phyloP scores from a whole-genome alignment of 1,140 invertebrate species.

The Adelges cooleyi region DNA sequence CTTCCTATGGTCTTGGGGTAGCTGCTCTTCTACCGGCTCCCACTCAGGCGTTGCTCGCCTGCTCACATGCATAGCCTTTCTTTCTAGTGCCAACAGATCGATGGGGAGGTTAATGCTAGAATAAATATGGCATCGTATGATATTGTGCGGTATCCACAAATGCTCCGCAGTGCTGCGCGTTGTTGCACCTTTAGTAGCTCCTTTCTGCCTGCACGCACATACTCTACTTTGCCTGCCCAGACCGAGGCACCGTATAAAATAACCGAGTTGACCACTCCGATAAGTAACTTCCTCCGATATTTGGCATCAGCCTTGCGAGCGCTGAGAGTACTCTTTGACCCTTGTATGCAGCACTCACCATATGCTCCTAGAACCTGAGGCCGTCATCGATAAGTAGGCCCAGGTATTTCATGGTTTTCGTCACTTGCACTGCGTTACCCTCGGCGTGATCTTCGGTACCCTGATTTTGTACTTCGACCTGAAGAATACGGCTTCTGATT shows the following conservation, averaged over 20 bases:
- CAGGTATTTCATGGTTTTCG: neutral
- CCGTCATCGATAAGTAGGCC: neutral
- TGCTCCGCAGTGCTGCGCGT: neutral
- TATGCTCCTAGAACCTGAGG: neutral
- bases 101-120: too few species aligned
- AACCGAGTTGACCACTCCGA: neutral
- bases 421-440: neutral
- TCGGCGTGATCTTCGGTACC: neutral
- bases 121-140: too few species aligned
- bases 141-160: too few species aligned
- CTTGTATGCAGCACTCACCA: neutral
- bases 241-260: neutral
- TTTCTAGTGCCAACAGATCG: too few species aligned
- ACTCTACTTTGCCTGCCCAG: neutral
- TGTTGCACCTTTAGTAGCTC: neutral
- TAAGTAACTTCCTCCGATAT: neutral
- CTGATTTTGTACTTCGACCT: neutral
- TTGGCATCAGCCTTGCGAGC: neutral
- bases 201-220: too few species aligned
- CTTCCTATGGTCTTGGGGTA: too few species aligned
- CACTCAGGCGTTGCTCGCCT: too few species aligned
- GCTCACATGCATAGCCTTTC: too few species aligned
- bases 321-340: too few species aligned
- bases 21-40: too few species aligned
- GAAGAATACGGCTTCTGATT: neutral